Evolutionary conservation across 2,888 invertebrate species (phyloP).

Genomic region (Trichogramma dendrolimi): DNA sequence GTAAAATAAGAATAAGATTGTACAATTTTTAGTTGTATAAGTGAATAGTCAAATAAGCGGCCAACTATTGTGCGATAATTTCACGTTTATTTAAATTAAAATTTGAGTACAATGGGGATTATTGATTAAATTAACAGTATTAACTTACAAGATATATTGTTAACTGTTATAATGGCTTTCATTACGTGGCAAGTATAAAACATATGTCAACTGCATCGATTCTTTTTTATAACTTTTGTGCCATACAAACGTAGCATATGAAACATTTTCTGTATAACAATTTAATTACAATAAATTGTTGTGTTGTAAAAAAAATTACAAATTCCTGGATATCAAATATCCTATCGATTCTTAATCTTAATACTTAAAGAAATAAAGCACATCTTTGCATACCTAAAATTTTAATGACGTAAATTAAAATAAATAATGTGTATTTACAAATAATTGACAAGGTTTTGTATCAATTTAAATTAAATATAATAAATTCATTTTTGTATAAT

Average conservation of each 20-base stretch:
- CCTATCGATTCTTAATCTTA: conserved; percentile 12
- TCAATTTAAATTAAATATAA: conserved; percentile 16
- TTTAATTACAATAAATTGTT: conserved; percentile 24
- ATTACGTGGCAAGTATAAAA: conserved; percentile 20
- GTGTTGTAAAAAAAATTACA: conserved; percentile 20
- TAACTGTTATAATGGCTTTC: conserved; percentile 22
- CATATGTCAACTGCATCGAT: conserved; percentile 3
- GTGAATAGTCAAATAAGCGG: too few relatives aligned
- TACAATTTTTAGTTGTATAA: too few relatives aligned
- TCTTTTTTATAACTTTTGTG: conserved; percentile 20
- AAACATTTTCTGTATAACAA: conserved; percentile 19
- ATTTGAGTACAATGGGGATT: conserved; percentile 21
- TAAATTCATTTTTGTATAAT: too few relatives aligned
- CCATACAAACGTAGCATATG: conserved; percentile 27
- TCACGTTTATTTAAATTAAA: conserved; percentile 23
- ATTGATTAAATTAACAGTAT: conserved; percentile 16
- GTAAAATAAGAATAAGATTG: too few relatives aligned
- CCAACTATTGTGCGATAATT: conserved; percentile 16
- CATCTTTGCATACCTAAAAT: neutral
- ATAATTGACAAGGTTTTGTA: conserved; percentile 6
- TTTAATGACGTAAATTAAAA: neutral
- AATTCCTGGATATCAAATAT: conserved; percentile 14
- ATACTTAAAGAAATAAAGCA: conserved; percentile 6
- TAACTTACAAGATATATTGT: conserved; percentile 22
- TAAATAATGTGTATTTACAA: conserved; percentile 4